Base-by-base conservation (phyloP, 2,888 invertebrate genomes). In the Yponomeuta sedellus region DNA sequence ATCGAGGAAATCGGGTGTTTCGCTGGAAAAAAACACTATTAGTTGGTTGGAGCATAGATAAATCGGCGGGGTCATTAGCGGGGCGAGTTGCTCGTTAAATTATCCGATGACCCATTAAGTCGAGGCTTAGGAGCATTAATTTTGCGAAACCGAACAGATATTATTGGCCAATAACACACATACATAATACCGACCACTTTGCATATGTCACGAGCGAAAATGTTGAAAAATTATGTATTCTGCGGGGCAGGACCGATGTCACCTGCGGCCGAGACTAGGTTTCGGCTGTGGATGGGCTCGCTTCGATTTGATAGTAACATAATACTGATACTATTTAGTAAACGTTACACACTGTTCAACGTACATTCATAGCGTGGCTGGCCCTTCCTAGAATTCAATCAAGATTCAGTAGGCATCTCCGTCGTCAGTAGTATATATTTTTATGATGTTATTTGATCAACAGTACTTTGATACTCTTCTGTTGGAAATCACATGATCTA, bases 41-140 rank as follows among this genome's bases (percentile, higher is more conserved):
- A 52, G 44, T 16, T 52, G 44, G 10, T 58, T 20, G 20, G n/a
- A 58, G n/a, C 20, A 8, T 58, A 58, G 58, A 58, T 58, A 58
- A 58, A 58, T 58, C 22, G 58, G 20, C 22, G 20, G 20, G 20
- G 58, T 58, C 58, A 58, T 58, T 58, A 58, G 10, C 20, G 20
- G 58, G 58, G 2, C 22, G 20, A 8, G 19, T 6, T 8, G 20
- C 58, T 58, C 58, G 20, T 58, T 20, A 58, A 61, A 61, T 61
- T 61, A 28, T 61, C 28, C 61, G 61, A 25, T 28, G 61, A 61
- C 61, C 28, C 61, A 67, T 64, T 40, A 84, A 83, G 85, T 86
- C 81, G 19, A 58, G 58, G 58, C 22, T 58, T 20, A 58, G 58
- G 20, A 58, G 20, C 58, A 58, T 58, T 58, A 19, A 58, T 58